Base-by-base conservation (phyloP, 2,113 vertebrate species). In the Tetraodon nigroviridis region DNA sequence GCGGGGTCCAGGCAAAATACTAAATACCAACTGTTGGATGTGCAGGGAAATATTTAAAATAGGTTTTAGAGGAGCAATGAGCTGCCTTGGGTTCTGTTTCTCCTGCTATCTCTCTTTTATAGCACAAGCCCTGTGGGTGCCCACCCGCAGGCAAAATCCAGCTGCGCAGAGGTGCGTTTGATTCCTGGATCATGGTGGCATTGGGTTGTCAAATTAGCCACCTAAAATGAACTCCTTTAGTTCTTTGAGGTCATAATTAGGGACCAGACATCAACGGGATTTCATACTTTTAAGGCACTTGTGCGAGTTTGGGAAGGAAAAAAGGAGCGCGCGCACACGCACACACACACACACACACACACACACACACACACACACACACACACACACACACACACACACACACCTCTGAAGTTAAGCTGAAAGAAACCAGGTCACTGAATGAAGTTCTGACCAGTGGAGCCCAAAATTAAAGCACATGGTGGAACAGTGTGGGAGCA, bases 391-490 rank as follows among this genome's bases (percentile, higher is more conserved):
- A 49, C 18, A 18, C n/a, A 49, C 11, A 49, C n/a, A 12, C 2
- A 4, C 50, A 67, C 53, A 71, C 63, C 41, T 59, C 63, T 69
- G 51, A 69, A 55, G 71, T 64, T 73, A 51, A 70, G 61, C 51
- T 55, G 58, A 70, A 54, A 73, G 64, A 80, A 78, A 81, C 42
- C 60, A 55, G 80, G 79, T 86, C 86, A 83, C 67, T 69, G 56
- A 76, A 68, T 64, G 58, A 70, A 66, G 75, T 79, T 82, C 79
- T 82, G 83, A 73, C 79, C 83, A 83, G 53, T 81, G 83, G 71
- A 86, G 86, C 86, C 73, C 79, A 77, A 84, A 86, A 88, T 86
- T 78, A 81, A 85, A 86, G 82, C 76, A 80, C 78, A 78, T 70
- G 66, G 75, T 81, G 79, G 78, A 83, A 84, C 81, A 69, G 69